A percentile compares a stretch with the other conserved stretches of the same genome.
These are phyloP conservation scores for Octodonta nipae DNA, from an alignment of 2,888 invertebrate species.

Conservation along the genomic window DNA sequence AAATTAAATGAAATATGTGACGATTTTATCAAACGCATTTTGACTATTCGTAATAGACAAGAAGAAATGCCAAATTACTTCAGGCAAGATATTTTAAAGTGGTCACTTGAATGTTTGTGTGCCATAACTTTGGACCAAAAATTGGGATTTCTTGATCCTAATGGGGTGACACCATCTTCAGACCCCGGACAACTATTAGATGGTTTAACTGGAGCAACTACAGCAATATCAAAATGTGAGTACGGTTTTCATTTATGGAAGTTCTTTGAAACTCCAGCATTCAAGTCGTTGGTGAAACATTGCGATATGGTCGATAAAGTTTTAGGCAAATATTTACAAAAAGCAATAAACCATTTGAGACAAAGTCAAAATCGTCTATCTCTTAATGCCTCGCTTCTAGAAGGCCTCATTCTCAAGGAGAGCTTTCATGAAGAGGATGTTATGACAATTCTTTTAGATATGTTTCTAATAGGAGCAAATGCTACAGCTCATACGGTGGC, in stretches of 20 bases:
- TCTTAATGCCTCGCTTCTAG: constrained; percentile 35
- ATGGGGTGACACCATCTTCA: constrained; percentile 38
- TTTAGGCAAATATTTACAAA: constrained; percentile 44
- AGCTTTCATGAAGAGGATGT: constrained; percentile 46
- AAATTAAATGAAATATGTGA: constrained; percentile 32
- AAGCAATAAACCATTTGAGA: constrained; percentile 29
- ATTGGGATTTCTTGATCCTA: constrained; percentile 47
- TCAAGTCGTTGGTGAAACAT: constrained; percentile 43
- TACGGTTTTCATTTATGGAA: constrained; percentile 47
- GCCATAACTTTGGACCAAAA: constrained; percentile 42
- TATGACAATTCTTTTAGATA: constrained; percentile 49
- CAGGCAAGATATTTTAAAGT: constrained; percentile 47
- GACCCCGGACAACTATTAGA: constrained; percentile 46
- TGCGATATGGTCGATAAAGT: constrained; percentile 50
- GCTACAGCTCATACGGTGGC: constrained; percentile 47
- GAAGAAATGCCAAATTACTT: constrained; percentile 48
- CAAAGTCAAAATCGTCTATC: constrained; percentile 17
- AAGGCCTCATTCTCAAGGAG: constrained; percentile 41
- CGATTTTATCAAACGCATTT: constrained; percentile 37
- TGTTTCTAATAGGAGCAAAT: constrained; percentile 52
- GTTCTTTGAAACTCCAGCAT: constrained; percentile 46
- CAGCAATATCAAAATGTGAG: constrained; percentile 48
- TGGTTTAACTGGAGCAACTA: constrained; percentile 42
- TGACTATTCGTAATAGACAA: constrained; percentile 45
- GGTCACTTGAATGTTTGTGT: constrained; percentile 55